These are phyloP conservation scores for Drosophila flavopinicola DNA, from an alignment of 2,888 invertebrate genomes.

Conservation along the genomic window DNA sequence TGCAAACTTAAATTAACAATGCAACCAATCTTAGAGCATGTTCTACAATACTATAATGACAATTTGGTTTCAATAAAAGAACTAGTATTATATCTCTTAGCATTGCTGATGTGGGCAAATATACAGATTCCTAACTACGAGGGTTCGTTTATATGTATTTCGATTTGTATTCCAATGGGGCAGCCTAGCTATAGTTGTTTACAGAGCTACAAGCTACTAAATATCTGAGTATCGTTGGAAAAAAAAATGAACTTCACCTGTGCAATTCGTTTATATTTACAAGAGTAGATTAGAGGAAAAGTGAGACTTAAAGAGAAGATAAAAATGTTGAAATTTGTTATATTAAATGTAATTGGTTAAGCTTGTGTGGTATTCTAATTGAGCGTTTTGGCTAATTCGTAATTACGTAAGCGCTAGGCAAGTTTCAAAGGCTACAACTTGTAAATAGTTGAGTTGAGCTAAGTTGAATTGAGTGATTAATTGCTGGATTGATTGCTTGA, in stretches of 20 bases:
- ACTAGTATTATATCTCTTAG: neutral
- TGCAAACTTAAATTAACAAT: constrained; percentile 56
- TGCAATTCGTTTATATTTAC: constrained; percentile 47
- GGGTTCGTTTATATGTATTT: constrained; percentile 1
- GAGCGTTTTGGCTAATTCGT: constrained; percentile 28
- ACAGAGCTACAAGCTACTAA: constrained; percentile 19
- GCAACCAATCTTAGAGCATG: constrained; percentile 39
- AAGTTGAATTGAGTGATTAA: constrained; percentile 28
- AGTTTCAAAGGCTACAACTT: constrained; percentile 52
- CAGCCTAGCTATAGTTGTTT: neutral
- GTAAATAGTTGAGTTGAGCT: constrained; percentile 46
- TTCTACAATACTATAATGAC: constrained; percentile 6
- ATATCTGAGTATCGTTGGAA: constrained; percentile 3
- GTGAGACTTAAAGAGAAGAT: constrained; percentile 37
- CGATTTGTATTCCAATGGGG: constrained; percentile 2
- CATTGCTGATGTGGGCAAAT: constrained; percentile 15
- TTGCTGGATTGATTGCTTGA: constrained; percentile 39
- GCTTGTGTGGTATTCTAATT: constrained; percentile 30
- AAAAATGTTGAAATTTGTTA: constrained; percentile 12
- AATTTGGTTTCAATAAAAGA: constrained; percentile 1
- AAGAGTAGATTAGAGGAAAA: constrained; percentile 19
- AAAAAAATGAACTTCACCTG: constrained; percentile 26
- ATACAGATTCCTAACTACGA: constrained; percentile 33
- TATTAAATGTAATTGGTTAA: constrained; percentile 24
- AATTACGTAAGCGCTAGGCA: constrained; percentile 52